Percentiles rank a stretch among this genome's conserved stretches.
phyloP scores from a whole-genome alignment of 2,113 vertebrate species.

The Ceratotherium simum region DNA sequence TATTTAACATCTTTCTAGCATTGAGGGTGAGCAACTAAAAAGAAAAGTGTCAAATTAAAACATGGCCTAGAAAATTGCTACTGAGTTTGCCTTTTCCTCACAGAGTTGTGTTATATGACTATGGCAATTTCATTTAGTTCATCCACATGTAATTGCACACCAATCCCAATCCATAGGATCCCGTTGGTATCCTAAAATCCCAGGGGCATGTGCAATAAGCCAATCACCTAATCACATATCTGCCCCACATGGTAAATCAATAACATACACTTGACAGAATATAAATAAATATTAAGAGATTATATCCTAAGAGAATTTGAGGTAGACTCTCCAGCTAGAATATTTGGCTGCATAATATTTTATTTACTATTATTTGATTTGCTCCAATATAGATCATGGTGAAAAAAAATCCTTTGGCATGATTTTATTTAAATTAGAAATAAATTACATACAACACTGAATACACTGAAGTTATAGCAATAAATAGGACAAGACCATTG shows the following conservation, averaged over 20 bases:
- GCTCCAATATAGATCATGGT: not conserved
- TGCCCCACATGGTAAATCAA: not conserved
- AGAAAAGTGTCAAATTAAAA: conserved; percentile 33
- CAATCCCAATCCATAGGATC: not conserved
- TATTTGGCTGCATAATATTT: not conserved
- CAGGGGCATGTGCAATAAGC: not conserved
- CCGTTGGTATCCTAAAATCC: not conserved
- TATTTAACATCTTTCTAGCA: conserved; percentile 1
- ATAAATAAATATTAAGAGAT: not conserved
- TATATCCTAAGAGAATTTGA: not conserved
- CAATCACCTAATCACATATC: not conserved
- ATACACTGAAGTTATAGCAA: not conserved
- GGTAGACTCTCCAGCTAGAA: not conserved
- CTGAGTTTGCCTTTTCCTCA: not conserved
- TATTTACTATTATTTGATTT: not conserved
- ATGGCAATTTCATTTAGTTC: not conserved
- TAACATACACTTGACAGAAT: not conserved
- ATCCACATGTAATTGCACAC: not conserved
- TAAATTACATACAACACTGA: not conserved
- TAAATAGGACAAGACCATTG: not conserved
- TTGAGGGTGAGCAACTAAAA: not conserved
- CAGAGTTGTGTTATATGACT: not conserved
- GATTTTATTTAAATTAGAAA: not conserved
- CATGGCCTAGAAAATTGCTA: not conserved
- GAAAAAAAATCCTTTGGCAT: not conserved